phyloP scores from a whole-genome alignment of 2,888 invertebrate species.

The Ormyrus labotus region DNA sequence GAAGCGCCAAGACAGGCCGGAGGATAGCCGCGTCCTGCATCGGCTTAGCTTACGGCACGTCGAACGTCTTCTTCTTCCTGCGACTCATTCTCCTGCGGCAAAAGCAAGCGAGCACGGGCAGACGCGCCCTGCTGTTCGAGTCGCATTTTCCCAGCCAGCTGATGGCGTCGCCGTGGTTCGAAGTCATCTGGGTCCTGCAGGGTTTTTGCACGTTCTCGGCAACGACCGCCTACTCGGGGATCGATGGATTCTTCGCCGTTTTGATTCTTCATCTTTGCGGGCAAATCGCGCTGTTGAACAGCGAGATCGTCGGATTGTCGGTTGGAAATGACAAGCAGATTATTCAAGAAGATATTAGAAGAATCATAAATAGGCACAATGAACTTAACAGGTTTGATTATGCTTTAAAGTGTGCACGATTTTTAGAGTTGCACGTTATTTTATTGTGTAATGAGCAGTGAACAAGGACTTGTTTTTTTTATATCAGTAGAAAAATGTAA shows the following conservation, averaged over 20 bases:
- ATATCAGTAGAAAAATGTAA: slow-evolving; percentile 4
- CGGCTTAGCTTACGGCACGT: slow-evolving; percentile 30
- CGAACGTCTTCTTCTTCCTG: slow-evolving; percentile 26
- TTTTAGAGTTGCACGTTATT: background rate
- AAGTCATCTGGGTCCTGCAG: slow-evolving; percentile 63
- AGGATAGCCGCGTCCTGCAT: slow-evolving; percentile 24
- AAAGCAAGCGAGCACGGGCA: slow-evolving; percentile 8
- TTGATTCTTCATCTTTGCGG: slow-evolving; percentile 66
- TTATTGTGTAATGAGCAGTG: no score
- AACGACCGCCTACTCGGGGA: slow-evolving; percentile 62
- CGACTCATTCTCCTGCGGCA: slow-evolving; percentile 12
- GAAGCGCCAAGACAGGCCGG: slow-evolving; percentile 1
- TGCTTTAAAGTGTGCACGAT: background rate
- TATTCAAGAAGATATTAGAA: background rate
- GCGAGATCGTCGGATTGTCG: background rate
- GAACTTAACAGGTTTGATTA: slow-evolving; percentile 58
- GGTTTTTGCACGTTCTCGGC: slow-evolving; percentile 57
- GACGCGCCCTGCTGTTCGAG: slow-evolving; percentile 9
- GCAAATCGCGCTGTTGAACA: slow-evolving; percentile 57
- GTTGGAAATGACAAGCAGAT: background rate
- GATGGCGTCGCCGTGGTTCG: slow-evolving; percentile 58
- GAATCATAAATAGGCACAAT: slow-evolving; percentile 58
- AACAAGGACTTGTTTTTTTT: background rate
- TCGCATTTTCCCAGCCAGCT: slow-evolving; percentile 62
- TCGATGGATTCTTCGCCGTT: slow-evolving; percentile 63